Base-by-base conservation (phyloP, 2,113 vertebrate species). In the Ochotona curzoniae region DNA sequence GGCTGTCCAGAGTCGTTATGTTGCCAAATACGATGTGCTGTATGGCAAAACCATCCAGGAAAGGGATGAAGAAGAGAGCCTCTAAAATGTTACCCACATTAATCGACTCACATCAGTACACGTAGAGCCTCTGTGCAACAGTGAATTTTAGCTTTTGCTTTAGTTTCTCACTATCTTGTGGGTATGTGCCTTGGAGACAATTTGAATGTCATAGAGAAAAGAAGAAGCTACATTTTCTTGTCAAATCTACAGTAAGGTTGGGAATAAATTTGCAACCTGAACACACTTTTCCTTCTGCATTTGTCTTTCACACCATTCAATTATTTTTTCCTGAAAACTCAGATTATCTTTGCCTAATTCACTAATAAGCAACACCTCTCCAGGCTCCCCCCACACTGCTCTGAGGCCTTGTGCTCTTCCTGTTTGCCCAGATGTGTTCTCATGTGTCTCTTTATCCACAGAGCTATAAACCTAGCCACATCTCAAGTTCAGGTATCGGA, bases 311-410 rank as follows among this genome's bases (percentile, higher is more conserved):
- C 66, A 87, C 21, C 14, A 84, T 88, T 85, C 70, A 35, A 23
- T n/a, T n/a, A 61, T 70, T 9, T 85, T 89, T 94, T 91, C 17
- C 80, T 74, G 28, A 54, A 70, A n/a, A 32, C 32, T 9, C 57
- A 74, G 38, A 83, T 64, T 78, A 74, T 80, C n/a, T 78, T 70
- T 66, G n/a, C 20, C n/a, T 12, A 25, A 61, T 93, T 94, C 25
- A 44, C 38, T 79, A 60, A 28, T 18, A 74, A 93, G 30, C 90
- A 28, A 82, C 57, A 88, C 32, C 8, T 83, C 63, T 17, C 35
- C 17, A 7, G 30, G 21, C 10, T 67, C 6, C 63, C 28, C 63
- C 28, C 35, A 61, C 25, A 30, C n/a, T 17, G 11, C 38, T 26
- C 15, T 44, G 25, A 26, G 13, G 13, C 17, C 74, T 57, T 83